Conservation (phyloP, 2,113 vertebrate genomes). For the Puma concolor region DNA sequence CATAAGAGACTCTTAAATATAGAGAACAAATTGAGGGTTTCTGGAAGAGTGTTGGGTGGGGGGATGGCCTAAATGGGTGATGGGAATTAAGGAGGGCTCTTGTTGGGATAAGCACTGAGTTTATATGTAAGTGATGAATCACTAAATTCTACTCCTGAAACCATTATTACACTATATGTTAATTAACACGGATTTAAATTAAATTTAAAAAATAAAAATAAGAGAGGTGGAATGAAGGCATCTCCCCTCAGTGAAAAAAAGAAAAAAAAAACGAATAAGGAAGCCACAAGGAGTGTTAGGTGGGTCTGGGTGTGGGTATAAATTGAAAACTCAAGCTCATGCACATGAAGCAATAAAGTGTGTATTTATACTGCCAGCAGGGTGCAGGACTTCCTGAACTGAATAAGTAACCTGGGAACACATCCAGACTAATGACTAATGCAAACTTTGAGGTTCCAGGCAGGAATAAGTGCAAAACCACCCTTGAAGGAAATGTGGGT, state of each 20-base stretch:
- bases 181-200: no score
- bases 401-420: neutral
- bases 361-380: accelerated
- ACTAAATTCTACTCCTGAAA: no score
- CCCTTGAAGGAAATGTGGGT: neutral
- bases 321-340: neutral
- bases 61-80: no score
- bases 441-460: neutral
- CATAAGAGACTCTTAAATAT: no score
- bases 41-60: no score
- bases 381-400: neutral
- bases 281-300: neutral
- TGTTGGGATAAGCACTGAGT: no score
- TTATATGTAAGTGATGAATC: no score
- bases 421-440: neutral
- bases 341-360: neutral
- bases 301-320: neutral
- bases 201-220: no score
- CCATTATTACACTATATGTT: no score
- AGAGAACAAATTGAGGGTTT: no score
- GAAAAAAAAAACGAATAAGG: neutral
- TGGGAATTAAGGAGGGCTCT: no score
- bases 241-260: neutral
- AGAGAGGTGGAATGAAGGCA: neutral
- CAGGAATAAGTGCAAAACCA: neutral